Evolutionary conservation across 2,797 vertebrate species (phyloP).

Genomic region (Macropus fuliginosus): DNA sequence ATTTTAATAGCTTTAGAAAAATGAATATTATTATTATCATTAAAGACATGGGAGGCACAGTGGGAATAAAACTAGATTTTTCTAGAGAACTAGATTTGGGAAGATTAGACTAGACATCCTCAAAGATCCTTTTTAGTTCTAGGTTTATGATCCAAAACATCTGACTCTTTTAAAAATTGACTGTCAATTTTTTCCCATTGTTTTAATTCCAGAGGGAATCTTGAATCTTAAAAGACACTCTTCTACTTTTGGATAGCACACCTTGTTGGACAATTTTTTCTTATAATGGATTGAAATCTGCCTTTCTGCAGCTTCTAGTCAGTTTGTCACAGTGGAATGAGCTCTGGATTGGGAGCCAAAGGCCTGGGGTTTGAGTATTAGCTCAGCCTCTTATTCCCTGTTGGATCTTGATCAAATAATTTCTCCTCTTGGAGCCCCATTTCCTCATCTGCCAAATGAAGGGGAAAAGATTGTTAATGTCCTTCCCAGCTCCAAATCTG

Average conservation of each 20-base stretch:
- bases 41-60: background rate
- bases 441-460: background rate
- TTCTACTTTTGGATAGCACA: background rate
- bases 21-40: background rate
- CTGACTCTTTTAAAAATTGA: background rate
- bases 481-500: background rate
- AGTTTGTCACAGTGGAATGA: background rate
- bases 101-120: background rate
- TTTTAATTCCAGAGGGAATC: background rate
- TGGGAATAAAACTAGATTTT: background rate
- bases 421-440: background rate
- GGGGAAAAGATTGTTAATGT: background rate
- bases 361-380: background rate
- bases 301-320: background rate
- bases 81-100: background rate
- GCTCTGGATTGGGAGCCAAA: background rate
- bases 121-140: background rate
- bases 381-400: background rate
- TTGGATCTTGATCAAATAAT: background rate
- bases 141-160: background rate
- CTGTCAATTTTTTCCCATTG: background rate
- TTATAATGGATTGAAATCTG: background rate
- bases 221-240: background rate
- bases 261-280: background rate
- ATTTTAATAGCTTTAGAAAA: constrained; percentile 55